Conservation (phyloP, 2,113 vertebrate genomes). For the Odocoileus virginianus region DNA sequence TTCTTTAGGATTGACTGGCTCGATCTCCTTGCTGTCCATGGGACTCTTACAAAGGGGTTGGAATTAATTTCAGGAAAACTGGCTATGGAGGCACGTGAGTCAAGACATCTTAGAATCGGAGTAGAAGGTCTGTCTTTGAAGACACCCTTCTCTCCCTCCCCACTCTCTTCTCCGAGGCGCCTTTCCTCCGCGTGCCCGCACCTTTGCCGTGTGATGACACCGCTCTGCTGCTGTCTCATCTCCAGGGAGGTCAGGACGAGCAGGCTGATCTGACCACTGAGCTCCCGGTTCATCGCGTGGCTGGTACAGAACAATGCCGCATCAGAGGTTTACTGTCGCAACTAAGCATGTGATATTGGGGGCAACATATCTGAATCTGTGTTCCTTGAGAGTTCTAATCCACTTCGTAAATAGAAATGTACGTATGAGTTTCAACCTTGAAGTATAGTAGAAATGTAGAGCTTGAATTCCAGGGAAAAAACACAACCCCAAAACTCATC, state of each 20-base stretch:
- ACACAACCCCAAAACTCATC: rapidly evolving
- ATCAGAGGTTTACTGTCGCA: background rate
- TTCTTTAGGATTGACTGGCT: background rate
- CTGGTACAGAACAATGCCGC: rapidly evolving
- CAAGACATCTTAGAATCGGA: rapidly evolving
- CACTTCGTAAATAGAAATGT: background rate
- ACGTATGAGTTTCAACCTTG: background rate
- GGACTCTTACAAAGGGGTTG: background rate
- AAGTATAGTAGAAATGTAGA: no score
- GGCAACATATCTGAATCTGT: background rate
- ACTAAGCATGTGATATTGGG: rapidly evolving
- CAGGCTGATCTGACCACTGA: rapidly evolving
- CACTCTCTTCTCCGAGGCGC: rapidly evolving
- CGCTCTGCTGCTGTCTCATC: rapidly evolving
- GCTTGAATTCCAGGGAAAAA: background rate
- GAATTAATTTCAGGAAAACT: background rate
- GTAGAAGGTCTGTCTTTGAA: rapidly evolving
- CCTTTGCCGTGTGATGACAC: rapidly evolving
- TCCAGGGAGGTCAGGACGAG: background rate
- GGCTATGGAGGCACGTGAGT: rapidly evolving
- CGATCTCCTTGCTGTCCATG: background rate
- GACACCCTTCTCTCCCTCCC: rapidly evolving
- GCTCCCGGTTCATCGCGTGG: rapidly evolving
- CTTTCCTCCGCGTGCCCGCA: rapidly evolving
- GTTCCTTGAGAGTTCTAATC: background rate